A percentile compares a stretch with the other conserved stretches of the same genome.
phyloP scores from a whole-genome alignment of 2,797 vertebrate species.

The Syncerus caffer region DNA sequence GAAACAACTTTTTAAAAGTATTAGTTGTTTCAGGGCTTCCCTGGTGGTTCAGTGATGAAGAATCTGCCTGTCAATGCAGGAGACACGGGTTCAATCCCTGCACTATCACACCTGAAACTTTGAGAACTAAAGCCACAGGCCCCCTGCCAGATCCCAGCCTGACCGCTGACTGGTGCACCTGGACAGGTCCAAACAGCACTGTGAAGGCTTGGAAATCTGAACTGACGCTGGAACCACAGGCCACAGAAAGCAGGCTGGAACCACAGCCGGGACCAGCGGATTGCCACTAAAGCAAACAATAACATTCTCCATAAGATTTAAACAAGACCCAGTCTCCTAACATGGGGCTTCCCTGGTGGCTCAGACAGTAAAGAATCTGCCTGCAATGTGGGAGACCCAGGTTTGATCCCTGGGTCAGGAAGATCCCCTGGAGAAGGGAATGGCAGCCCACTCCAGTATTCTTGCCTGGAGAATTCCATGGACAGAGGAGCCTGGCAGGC shows the following conservation, averaged over 20 bases:
- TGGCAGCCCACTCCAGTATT: background rate
- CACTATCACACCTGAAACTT: background rate
- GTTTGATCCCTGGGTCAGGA: background rate
- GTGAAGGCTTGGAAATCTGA: background rate
- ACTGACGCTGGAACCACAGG: background rate
- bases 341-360: background rate
- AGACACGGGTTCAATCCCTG: background rate
- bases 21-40: background rate
- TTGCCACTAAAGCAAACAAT: background rate
- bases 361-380: background rate
- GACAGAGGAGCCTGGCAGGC: background rate
- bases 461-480: background rate
- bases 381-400: background rate
- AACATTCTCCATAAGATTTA: background rate
- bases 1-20: background rate
- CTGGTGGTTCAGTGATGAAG: background rate
- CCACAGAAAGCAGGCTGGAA: background rate
- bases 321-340: background rate
- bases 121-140: background rate
- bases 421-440: background rate
- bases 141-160: background rate
- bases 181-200: background rate
- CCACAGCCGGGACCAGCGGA: background rate
- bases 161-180: background rate
- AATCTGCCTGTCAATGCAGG: background rate